Percentiles rank a stretch among this genome's conserved stretches.
Evolutionary conservation across 2,888 invertebrate genomes (phyloP).

Genomic region (Baronia brevicornis): DNA sequence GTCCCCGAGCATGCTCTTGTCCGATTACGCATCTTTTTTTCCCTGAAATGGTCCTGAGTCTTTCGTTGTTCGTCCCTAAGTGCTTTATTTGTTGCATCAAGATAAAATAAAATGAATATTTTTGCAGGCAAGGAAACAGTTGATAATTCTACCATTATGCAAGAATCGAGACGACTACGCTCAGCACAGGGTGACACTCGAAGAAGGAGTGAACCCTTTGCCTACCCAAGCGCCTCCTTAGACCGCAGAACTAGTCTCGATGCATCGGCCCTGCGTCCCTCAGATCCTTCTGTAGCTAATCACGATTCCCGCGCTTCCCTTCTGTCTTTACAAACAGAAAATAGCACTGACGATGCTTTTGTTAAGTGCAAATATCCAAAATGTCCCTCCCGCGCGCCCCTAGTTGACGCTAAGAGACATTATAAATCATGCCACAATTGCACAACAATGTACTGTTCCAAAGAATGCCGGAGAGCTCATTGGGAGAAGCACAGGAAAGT

Average conservation of each 20-base stretch:
- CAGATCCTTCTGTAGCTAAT: constrained; percentile 48
- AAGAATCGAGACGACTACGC: constrained; percentile 54
- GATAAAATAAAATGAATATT: constrained; percentile 16
- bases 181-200: constrained; percentile 63
- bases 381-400: constrained; percentile 82
- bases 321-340: constrained; percentile 63
- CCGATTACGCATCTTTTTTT: constrained; percentile 22
- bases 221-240: constrained; percentile 46
- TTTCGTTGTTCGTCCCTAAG: constrained; percentile 27
- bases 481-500: constrained; percentile 95
- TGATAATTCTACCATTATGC: constrained; percentile 68
- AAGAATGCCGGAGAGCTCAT: constrained; percentile 91
- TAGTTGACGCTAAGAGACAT: constrained; percentile 85
- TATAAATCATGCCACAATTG: constrained; percentile 97
- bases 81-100: no score
- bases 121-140: constrained; percentile 73
- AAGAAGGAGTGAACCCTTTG: constrained; percentile 58
- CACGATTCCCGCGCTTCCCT: constrained; percentile 64
- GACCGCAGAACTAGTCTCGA: constrained; percentile 79
- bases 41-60: constrained; percentile 49
- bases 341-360: constrained; percentile 69
- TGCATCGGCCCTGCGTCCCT: constrained; percentile 50
- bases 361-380: constrained; percentile 88
- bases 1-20: constrained; percentile 27
- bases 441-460: constrained; percentile 94